Percentiles rank a stretch among this genome's conserved stretches.
Evolutionary conservation across 1,140 invertebrate genomes (phyloP).

Genomic region (Scaptomyza graminum): DNA sequence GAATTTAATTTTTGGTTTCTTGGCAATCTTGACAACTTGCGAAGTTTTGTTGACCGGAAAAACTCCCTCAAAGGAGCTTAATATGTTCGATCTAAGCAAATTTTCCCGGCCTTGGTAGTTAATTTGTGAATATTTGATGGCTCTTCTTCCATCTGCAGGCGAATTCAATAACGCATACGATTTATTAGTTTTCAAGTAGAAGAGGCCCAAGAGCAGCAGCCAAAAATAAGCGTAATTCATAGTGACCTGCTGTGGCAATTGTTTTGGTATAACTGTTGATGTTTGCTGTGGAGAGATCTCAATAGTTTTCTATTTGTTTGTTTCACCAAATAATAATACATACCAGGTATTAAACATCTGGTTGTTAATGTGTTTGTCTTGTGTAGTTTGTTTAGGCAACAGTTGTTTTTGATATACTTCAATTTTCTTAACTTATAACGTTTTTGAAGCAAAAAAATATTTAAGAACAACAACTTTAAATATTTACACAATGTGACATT

Average conservation of each 20-base stretch:
- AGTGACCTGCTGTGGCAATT: not conserved
- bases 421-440: not conserved
- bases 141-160: not conserved
- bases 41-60: not conserved
- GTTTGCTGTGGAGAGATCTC: not conserved
- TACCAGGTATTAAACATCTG: not conserved
- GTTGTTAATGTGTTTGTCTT: not conserved
- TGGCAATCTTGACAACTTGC: not conserved
- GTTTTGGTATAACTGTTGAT: constrained; percentile 10
- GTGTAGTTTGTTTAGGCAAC: constrained; percentile 12
- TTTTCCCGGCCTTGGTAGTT: not conserved
- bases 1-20: not conserved
- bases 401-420: constrained; percentile 4
- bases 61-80: not conserved
- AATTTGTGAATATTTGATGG: not conserved
- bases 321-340: no score
- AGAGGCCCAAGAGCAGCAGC: constrained; percentile 1
- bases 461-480: not conserved
- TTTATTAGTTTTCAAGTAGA: not conserved
- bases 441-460: not conserved
- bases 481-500: not conserved
- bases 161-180: not conserved
- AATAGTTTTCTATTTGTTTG: no score
- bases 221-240: not conserved
- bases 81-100: not conserved